A percentile compares a stretch with the other conserved stretches of the same genome.
Conservation (phyloP, 2,888 invertebrate species). For the Agonopterix heracliana region DNA sequence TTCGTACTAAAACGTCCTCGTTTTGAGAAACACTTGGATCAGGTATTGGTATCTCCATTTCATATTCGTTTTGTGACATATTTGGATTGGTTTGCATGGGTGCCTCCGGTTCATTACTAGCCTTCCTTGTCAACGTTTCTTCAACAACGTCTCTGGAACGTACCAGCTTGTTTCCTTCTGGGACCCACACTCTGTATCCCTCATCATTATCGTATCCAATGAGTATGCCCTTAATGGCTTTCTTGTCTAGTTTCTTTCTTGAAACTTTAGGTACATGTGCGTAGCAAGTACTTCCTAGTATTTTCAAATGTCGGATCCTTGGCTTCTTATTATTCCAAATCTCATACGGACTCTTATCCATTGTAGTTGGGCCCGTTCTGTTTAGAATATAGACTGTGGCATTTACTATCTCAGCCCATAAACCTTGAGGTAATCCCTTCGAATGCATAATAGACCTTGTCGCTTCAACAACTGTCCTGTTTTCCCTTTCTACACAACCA, state of each 20-base stretch:
- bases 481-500: slow-evolving; percentile 1
- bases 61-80: neutral
- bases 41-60: neutral
- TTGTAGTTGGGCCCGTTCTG: slow-evolving; percentile 1
- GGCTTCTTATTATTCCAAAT: slow-evolving; percentile 4
- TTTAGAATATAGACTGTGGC: slow-evolving; percentile 5
- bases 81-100: neutral
- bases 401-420: slow-evolving; percentile 1
- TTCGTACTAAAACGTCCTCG: neutral
- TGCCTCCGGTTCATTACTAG: neutral
- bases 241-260: neutral
- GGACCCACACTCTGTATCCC: slow-evolving; percentile 1
- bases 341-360: slow-evolving; percentile 6
- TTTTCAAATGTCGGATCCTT: slow-evolving; percentile 3
- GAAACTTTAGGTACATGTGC: slow-evolving; percentile 2
- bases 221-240: slow-evolving; percentile 1
- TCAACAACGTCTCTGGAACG: slow-evolving; percentile 3
- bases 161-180: neutral
- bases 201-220: slow-evolving; percentile 5
- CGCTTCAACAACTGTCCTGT: slow-evolving; percentile 1
- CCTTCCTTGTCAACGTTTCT: neutral
- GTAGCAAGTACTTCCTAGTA: slow-evolving; percentile 3
- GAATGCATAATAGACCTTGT: slow-evolving; percentile 4
- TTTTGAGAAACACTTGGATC: neutral
- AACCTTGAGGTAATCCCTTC: neutral